Conservation (phyloP, 2,888 invertebrate genomes). For the Dorcus parallelipipedus region DNA sequence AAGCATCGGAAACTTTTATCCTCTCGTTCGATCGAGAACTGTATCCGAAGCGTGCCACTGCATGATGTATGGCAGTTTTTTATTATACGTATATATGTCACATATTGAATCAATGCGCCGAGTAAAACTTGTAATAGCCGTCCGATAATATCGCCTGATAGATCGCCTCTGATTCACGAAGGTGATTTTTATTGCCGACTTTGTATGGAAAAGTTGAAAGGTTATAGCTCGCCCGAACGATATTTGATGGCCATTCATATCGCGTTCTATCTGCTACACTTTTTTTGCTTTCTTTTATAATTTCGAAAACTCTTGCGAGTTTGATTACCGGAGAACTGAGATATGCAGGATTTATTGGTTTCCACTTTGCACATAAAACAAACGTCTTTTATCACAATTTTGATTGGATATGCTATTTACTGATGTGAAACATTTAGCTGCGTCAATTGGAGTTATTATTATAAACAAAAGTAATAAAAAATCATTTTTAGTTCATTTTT, state of each 20-base stretch:
- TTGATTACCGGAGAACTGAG: neutral
- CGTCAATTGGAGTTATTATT: too few species aligned
- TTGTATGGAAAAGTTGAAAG: conserved; percentile 14
- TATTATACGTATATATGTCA: conserved; percentile 18
- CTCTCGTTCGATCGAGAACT: neutral
- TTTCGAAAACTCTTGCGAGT: neutral
- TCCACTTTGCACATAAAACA: too few species aligned
- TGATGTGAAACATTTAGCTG: too few species aligned
- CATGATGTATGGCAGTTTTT: conserved; percentile 18
- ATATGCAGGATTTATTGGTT: neutral
- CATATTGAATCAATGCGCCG: conserved; percentile 30
- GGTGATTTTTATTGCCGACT: conserved; percentile 46
- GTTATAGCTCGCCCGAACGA: conserved; percentile 11
- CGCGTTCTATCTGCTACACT: conserved; percentile 6
- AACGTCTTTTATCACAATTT: too few species aligned
- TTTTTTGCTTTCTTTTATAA: neutral
- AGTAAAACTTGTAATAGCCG: conserved; percentile 40
- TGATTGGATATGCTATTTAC: too few species aligned
- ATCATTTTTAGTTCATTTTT: too few species aligned
- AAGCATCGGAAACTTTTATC: neutral
- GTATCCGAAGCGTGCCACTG: conserved; percentile 1
- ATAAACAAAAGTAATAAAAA: too few species aligned
- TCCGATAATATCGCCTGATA: conserved; percentile 46
- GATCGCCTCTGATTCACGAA: conserved; percentile 45
- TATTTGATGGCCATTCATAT: conserved; percentile 9